Percentiles rank a stretch among this genome's conserved stretches.
phyloP scores from a whole-genome alignment of 2,797 vertebrate species.

The Cossypha dichroa region DNA sequence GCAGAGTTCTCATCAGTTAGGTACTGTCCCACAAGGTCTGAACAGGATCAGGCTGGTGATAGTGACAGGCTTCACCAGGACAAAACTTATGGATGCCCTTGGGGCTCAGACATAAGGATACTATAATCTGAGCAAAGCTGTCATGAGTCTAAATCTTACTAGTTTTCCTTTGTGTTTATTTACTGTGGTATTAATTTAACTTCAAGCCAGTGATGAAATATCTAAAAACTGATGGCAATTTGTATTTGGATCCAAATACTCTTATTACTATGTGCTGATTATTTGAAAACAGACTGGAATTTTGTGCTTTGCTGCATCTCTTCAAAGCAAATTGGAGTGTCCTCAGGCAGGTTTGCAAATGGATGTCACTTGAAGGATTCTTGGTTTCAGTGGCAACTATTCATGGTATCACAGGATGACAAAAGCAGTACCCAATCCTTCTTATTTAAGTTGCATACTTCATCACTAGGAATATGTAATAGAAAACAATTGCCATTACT shows the following conservation, averaged over 20 bases:
- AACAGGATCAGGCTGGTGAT: not conserved
- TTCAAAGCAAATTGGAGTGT: not conserved
- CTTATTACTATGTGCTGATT: not conserved
- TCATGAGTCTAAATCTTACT: not conserved
- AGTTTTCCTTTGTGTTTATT: not conserved
- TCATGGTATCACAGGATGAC: not conserved
- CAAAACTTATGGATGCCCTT: not conserved
- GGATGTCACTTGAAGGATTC: constrained; percentile 11
- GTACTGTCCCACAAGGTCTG: not conserved
- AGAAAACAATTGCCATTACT: constrained; percentile 6
- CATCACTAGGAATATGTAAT: not conserved
- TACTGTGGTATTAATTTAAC: not conserved
- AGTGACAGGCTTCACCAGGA: not conserved
- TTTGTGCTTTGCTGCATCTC: constrained; percentile 23
- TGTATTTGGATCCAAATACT: not conserved
- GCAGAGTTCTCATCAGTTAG: not conserved
- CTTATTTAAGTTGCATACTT: not conserved
- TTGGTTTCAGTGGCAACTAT: constrained; percentile 10
- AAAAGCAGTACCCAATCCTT: not conserved
- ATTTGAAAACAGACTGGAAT: constrained; percentile 1
- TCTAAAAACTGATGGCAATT: not conserved
- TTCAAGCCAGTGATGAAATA: not conserved
- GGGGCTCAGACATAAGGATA: not conserved
- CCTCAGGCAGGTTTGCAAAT: constrained; percentile 26
- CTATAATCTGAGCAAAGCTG: not conserved